Conservation (phyloP, 2,113 vertebrate genomes). For the Bubo bubo region DNA sequence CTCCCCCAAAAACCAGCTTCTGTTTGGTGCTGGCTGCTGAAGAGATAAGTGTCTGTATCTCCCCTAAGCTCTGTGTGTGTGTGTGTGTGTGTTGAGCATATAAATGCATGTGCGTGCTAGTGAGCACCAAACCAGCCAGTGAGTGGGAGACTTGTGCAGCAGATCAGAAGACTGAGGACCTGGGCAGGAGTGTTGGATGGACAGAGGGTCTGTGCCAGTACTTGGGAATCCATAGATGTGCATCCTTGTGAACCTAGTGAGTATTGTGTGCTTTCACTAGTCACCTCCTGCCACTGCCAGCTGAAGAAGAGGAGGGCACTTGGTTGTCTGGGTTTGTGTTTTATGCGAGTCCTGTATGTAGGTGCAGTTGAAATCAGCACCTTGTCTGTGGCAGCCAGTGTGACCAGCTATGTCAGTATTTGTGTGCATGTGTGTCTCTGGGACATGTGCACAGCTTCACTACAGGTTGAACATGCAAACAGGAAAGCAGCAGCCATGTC, state of each 20-base stretch:
- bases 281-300: neutral
- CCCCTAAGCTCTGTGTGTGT: too few relatives aligned
- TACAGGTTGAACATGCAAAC: neutral
- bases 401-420: accelerated
- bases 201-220: neutral
- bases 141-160: neutral
- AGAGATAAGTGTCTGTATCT: neutral
- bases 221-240: neutral
- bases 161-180: neutral
- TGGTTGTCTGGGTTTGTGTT: neutral
- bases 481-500: accelerated
- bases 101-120: neutral
- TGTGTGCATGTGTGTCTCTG: neutral
- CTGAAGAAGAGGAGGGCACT: neutral
- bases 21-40: neutral
- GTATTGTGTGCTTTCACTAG: accelerated
- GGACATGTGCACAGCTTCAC: accelerated
- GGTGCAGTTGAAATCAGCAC: neutral
- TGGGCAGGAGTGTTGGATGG: neutral
- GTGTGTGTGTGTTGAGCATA: neutral
- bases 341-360: neutral
- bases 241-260: neutral
- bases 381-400: too few relatives aligned
- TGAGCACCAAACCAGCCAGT: neutral
- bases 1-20: neutral